These are phyloP conservation scores for Iselma pallidipennis DNA, from an alignment of 2,888 invertebrate species.

Conservation along the genomic window DNA sequence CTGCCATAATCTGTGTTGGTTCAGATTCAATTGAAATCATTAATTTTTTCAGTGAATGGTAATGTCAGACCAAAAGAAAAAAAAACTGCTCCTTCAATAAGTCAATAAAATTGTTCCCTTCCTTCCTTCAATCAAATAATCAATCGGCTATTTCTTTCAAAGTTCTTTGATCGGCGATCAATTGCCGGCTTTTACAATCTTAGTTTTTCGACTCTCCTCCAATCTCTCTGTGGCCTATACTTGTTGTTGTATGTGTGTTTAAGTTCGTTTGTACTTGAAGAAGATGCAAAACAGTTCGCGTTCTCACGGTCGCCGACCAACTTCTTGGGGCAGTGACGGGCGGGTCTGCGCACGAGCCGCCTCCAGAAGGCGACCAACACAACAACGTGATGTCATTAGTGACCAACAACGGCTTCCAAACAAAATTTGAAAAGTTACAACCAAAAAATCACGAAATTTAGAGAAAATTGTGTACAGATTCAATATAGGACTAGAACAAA, in stretches of 20 bases:
- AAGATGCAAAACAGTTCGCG: slow-evolving; percentile 41
- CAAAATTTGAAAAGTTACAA: too few relatives aligned
- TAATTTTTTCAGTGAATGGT: neutral
- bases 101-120: neutral
- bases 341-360: slow-evolving; percentile 39
- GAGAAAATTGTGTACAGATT: too few relatives aligned
- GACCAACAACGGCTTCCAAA: slow-evolving; percentile 10
- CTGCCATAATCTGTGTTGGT: neutral
- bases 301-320: slow-evolving; percentile 48
- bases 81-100: too few relatives aligned
- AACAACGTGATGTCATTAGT: slow-evolving; percentile 32
- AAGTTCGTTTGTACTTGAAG: slow-evolving; percentile 18
- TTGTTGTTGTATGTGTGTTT: too few relatives aligned
- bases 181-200: neutral
- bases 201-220: too few relatives aligned
- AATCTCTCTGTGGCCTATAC: too few relatives aligned
- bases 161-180: neutral
- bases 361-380: slow-evolving; percentile 24
- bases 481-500: too few relatives aligned
- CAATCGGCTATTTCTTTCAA: neutral
- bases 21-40: neutral
- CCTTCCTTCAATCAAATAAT: neutral
- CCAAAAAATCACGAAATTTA: too few relatives aligned
- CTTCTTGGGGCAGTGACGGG: slow-evolving; percentile 31
- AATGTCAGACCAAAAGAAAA: too few relatives aligned